Evolutionary conservation across 2,113 vertebrate species (phyloP).

Genomic region (Platichthys stellatus): DNA sequence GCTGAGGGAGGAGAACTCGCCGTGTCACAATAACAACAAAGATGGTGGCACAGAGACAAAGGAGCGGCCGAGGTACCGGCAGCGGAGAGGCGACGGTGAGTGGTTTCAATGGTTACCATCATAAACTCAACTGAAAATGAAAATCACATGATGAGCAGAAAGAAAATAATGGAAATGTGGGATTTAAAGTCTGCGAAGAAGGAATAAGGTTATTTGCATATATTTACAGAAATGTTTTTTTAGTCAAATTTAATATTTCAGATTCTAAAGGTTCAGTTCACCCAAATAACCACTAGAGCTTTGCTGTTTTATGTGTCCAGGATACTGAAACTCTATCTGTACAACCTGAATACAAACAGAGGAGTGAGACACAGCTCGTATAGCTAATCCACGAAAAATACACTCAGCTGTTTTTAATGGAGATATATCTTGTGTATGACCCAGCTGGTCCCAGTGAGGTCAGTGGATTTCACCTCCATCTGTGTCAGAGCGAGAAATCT

Average conservation of each 20-base stretch:
- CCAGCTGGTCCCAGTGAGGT: not conserved
- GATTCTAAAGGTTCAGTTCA: not conserved
- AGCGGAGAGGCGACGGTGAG: constrained; percentile 74
- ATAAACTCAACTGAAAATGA: constrained; percentile 5
- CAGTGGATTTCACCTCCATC: not conserved
- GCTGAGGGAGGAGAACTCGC: constrained; percentile 69
- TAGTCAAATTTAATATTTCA: not conserved
- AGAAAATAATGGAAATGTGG: constrained; percentile 9
- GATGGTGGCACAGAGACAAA: constrained; percentile 54
- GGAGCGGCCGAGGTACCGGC: constrained; percentile 55
- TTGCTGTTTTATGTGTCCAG: no score
- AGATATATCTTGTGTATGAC: not conserved
- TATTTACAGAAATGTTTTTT: not conserved
- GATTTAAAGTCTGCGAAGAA: no score
- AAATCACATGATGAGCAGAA: constrained; percentile 19
- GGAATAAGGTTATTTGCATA: not conserved
- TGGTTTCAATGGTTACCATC: constrained; percentile 51
- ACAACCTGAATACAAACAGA: not conserved
- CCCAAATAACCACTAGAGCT: not conserved
- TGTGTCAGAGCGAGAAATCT: no score
- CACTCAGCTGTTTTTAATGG: constrained; percentile 7
- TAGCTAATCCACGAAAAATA: not conserved
- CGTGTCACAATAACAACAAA: constrained; percentile 82
- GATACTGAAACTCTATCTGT: not conserved
- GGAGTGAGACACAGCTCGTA: not conserved